Base-by-base conservation (phyloP, 1,140 invertebrate species). In the Pogonomyrmex barbatus region DNA sequence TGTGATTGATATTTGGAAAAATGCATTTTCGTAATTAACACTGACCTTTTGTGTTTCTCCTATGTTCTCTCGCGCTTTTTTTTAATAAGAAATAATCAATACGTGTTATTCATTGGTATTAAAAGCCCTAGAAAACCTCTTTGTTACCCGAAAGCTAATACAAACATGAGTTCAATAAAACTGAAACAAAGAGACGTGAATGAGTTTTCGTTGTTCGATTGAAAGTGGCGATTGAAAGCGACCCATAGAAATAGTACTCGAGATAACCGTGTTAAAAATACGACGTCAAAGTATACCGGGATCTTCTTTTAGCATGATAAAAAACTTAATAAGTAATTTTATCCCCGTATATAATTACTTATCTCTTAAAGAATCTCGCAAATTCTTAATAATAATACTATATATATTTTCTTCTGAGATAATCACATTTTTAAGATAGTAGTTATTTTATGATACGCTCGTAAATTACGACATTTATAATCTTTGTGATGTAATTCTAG, bases 111-210 rank as follows among this genome's bases (percentile, higher is more conserved):
- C 52, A n/a, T 36, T 39, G 52, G 58, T 42, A 82, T 71, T 63
- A 73, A 82, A 47, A 82, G 65, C 65, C 8, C 60, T 81, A 70
- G 63, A 81, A 56, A 81, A 68, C 4, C 65, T n/a, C 42, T 71
- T 58, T 82, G 50, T 56, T 62, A 58, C 10, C 24, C 30, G 67
- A 47, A 82, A 82, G 17, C 65, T 71, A 73, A 73, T 47, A 58
- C 67, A 82, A 82, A 30, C 42, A 52, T 14, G 24, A 71, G 65
- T 73, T 58, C 79, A 82, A 82, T 82, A 56, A 82, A 73, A 58
- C 17, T 73, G 45, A 52, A 82, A 33, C 50, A 45, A 42, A 60
- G 52, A 47, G 67, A 73, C 67, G 30, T 47, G 79, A 73, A 58
- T 73, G 79, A 82, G 79, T 58, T 82, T 82, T 71, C 39, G 42